phyloP scores from a whole-genome alignment of 2,888 invertebrate genomes.

The Geotrupes spiniger region DNA sequence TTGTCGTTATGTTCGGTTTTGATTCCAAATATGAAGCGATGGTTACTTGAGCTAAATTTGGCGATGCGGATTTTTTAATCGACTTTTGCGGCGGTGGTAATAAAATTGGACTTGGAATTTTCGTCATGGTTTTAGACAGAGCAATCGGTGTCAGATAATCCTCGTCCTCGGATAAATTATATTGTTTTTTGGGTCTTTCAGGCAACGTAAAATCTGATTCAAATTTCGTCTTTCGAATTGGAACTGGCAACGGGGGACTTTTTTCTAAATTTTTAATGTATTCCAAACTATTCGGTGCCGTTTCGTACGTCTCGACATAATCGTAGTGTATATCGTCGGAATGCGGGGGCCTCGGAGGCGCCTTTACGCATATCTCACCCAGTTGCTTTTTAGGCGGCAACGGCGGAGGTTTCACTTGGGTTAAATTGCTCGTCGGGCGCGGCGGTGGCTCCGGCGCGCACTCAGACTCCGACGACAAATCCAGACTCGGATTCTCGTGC shows the following conservation, averaged over 20 bases:
- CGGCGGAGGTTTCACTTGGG: constrained; percentile 67
- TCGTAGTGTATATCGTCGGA: constrained; percentile 57
- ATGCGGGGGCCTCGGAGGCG: constrained; percentile 64
- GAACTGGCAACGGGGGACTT: constrained; percentile 62
- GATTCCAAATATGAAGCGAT: constrained; percentile 36
- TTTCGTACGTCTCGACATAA: constrained; percentile 54
- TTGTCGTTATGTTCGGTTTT: constrained; percentile 38
- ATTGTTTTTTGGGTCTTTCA: constrained; percentile 47
- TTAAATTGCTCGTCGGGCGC: constrained; percentile 60
- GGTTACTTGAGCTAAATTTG: constrained; percentile 29
- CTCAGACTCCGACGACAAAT: constrained; percentile 46
- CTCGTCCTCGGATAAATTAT: constrained; percentile 46
- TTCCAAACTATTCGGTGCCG: constrained; percentile 37
- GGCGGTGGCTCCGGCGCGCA: constrained; percentile 67
- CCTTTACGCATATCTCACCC: constrained; percentile 57
- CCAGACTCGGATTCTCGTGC: constrained; percentile 44
- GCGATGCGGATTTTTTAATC: constrained; percentile 34
- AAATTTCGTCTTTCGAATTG: constrained; percentile 55
- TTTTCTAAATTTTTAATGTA: constrained; percentile 36
- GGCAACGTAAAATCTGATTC: constrained; percentile 51
- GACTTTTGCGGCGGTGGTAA: constrained; percentile 53
- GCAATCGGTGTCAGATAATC: constrained; percentile 68
- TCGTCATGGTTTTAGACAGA: constrained; percentile 34
- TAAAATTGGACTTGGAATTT: constrained; percentile 40
- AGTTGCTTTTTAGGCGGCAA: constrained; percentile 69